phyloP scores from a whole-genome alignment of 2,797 vertebrate species.

The Premnoplex brunnescens region DNA sequence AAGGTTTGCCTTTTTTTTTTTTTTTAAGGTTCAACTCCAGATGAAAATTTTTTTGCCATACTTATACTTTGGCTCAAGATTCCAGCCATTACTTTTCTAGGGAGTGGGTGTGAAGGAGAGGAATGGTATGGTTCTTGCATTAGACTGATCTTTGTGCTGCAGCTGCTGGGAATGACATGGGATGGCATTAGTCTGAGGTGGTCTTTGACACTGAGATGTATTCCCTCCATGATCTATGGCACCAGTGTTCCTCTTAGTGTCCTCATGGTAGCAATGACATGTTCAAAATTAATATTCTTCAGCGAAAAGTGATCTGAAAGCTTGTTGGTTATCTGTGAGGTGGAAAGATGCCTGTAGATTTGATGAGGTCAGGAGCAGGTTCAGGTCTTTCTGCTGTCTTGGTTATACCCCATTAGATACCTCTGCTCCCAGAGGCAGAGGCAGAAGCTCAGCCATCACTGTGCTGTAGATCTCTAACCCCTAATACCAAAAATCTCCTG shows the following conservation, averaged over 20 bases:
- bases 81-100: background rate
- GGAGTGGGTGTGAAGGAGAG: background rate
- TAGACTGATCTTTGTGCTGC: background rate
- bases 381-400: background rate
- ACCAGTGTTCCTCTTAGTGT: background rate
- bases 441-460: background rate
- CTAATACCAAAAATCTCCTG: background rate
- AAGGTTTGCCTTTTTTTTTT: background rate
- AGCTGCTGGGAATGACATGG: background rate
- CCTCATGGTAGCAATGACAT: background rate
- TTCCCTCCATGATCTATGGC: rapidly evolving
- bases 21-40: background rate
- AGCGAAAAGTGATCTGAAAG: background rate
- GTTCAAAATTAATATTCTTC: background rate
- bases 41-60: background rate
- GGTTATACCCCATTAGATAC: background rate
- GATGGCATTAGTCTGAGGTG: background rate
- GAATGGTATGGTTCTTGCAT: background rate
- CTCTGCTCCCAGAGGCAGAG: background rate
- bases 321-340: background rate
- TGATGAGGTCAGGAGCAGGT: background rate
- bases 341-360: background rate
- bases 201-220: background rate
- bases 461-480: background rate
- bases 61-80: background rate